Conservation (phyloP, 1,140 invertebrate species). For the Drepana arcuata region DNA sequence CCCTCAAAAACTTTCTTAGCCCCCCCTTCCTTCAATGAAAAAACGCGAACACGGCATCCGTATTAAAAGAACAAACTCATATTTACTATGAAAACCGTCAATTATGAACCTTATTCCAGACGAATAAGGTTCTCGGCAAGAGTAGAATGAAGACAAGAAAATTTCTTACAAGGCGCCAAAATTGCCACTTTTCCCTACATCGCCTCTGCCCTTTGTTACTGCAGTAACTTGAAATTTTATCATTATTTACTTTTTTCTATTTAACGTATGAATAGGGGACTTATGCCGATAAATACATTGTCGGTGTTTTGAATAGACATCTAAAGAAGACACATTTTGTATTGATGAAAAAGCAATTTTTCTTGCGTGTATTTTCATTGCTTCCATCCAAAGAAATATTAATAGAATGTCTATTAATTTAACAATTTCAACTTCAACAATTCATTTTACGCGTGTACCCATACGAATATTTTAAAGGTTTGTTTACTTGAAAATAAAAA, state of each 20-base stretch:
- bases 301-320: too few relatives aligned
- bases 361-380: too few relatives aligned
- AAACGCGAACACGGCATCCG: slow-evolving; percentile 41
- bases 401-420: too few relatives aligned
- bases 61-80: slow-evolving; percentile 26
- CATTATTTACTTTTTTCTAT: slow-evolving; percentile 14
- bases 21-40: slow-evolving; percentile 29
- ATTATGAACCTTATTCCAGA: background rate
- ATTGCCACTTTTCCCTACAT: slow-evolving; percentile 52
- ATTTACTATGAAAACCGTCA: slow-evolving; percentile 2
- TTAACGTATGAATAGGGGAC: too few relatives aligned
- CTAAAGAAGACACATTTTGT: too few relatives aligned
- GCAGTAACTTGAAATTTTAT: slow-evolving; percentile 5
- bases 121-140: background rate
- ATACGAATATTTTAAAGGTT: too few relatives aligned
- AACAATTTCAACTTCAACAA: too few relatives aligned
- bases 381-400: too few relatives aligned
- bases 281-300: too few relatives aligned
- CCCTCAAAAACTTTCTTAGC: slow-evolving; percentile 36
- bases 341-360: too few relatives aligned
- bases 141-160: slow-evolving; percentile 8
- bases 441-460: too few relatives aligned
- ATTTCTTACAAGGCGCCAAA: slow-evolving; percentile 39
- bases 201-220: slow-evolving; percentile 36
- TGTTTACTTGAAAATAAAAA: too few relatives aligned